These are phyloP conservation scores for Drosophila infuscata DNA, from an alignment of 2,888 invertebrate genomes.

Conservation along the genomic window DNA sequence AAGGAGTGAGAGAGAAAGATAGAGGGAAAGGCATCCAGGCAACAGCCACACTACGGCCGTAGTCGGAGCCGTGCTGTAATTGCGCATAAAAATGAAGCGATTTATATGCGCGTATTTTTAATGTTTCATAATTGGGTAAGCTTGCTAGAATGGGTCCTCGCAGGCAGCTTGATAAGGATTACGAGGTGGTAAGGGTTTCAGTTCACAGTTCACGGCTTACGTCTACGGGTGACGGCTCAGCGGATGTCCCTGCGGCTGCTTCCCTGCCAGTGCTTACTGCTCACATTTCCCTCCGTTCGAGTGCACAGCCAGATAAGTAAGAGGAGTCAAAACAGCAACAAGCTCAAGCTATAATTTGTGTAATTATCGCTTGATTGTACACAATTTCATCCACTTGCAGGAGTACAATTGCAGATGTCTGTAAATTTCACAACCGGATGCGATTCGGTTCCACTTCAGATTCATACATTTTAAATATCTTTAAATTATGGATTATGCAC, in stretches of 20 bases:
- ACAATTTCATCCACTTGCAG: slow-evolving; percentile 30
- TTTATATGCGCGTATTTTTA: slow-evolving; percentile 80
- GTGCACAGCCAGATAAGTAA: slow-evolving; percentile 25
- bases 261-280: not conserved
- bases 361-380: slow-evolving; percentile 52
- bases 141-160: slow-evolving; percentile 28
- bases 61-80: slow-evolving; percentile 42
- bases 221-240: not conserved
- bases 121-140: slow-evolving; percentile 77
- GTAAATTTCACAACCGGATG: not conserved
- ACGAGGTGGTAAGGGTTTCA: slow-evolving; percentile 16
- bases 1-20: not conserved
- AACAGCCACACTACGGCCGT: slow-evolving; percentile 14
- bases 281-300: slow-evolving; percentile 9
- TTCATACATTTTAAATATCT: not conserved
- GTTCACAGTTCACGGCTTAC: slow-evolving; percentile 24
- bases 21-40: not conserved
- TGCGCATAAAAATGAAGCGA: slow-evolving; percentile 79
- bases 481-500: not conserved
- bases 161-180: slow-evolving; percentile 37
- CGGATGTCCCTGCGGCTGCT: slow-evolving; percentile 17
- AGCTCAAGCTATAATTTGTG: slow-evolving; percentile 46
- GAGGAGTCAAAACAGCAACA: slow-evolving; percentile 20
- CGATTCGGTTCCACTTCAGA: not conserved
- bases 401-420: slow-evolving; percentile 3